These are phyloP conservation scores for Tromatobia lineatoria DNA, from an alignment of 2,888 invertebrate species.

Conservation along the genomic window DNA sequence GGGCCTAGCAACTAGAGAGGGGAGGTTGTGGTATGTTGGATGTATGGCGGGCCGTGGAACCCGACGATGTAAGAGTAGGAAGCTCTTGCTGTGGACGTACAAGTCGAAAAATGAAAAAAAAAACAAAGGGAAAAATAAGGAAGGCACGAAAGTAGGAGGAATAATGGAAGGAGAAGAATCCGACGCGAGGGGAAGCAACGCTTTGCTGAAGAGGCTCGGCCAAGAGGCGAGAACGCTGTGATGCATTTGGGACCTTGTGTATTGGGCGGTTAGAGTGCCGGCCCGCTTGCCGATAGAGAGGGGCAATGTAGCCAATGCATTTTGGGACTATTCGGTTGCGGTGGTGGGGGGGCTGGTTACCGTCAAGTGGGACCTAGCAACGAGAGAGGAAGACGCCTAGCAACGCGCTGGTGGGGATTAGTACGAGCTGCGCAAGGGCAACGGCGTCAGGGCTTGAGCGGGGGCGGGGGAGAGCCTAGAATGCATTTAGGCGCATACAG, in stretches of 20 bases:
- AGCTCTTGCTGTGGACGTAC: constrained; percentile 19
- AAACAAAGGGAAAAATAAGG: constrained; percentile 1
- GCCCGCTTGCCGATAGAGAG: constrained; percentile 61
- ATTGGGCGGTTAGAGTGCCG: constrained; percentile 76
- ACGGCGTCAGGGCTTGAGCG: constrained; percentile 44
- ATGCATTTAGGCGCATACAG: constrained; percentile 83
- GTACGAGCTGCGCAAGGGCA: constrained; percentile 27
- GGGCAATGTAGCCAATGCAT: constrained; percentile 76
- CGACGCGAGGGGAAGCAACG: constrained; percentile 2
- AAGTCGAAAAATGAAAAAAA: background rate
- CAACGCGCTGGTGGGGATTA: constrained; percentile 75
- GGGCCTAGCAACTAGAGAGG: constrained; percentile 83
- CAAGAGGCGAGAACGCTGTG: constrained; percentile 23
- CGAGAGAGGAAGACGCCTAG: constrained; percentile 84
- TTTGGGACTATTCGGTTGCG: constrained; percentile 82
- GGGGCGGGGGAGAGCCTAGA: constrained; percentile 80
- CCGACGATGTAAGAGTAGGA: constrained; percentile 39
- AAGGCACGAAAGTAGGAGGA: background rate
- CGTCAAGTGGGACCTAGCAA: constrained; percentile 83
- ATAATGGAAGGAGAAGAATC: constrained; percentile 9
- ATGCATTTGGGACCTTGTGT: constrained; percentile 67
- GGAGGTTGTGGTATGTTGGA: constrained; percentile 49
- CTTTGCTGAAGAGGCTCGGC: constrained; percentile 1
- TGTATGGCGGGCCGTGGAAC: constrained; percentile 25
- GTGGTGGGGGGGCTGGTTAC: constrained; percentile 72